These are phyloP conservation scores for Lanistes nyassanus DNA, from an alignment of 1,140 invertebrate genomes.

Conservation along the genomic window DNA sequence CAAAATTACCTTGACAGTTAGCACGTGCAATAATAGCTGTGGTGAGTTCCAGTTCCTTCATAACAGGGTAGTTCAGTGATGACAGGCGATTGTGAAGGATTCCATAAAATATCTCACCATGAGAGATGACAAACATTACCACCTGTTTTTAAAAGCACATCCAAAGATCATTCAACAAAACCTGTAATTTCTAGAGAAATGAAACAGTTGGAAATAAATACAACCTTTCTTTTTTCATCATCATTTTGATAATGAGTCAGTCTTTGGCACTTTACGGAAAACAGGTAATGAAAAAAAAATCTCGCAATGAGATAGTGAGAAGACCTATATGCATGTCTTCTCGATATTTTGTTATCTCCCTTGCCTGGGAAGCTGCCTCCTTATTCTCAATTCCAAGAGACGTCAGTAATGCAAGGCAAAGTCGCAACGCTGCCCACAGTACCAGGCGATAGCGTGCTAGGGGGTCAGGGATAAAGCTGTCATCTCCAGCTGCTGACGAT, in stretches of 20 bases:
- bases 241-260: too few species aligned
- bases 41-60: conserved; percentile 79
- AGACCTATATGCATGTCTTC: too few species aligned
- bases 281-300: too few species aligned
- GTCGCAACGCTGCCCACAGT: conserved; percentile 79
- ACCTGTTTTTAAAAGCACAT: conserved; percentile 64
- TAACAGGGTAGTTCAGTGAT: conserved; percentile 70
- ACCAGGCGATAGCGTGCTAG: conserved; percentile 82
- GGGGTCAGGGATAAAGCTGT: conserved; percentile 73
- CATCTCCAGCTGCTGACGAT: conserved; percentile 27
- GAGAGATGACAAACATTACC: conserved; percentile 81
- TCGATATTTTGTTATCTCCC: too few species aligned
- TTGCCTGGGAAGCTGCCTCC: conserved; percentile 78
- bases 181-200: too few species aligned
- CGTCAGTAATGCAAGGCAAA: conserved; percentile 84
- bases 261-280: too few species aligned
- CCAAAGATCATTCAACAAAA: too few species aligned
- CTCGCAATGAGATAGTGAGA: too few species aligned
- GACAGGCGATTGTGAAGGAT: conserved; percentile 78
- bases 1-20: conserved; percentile 72
- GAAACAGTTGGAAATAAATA: too few species aligned
- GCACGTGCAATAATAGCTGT: conserved; percentile 84
- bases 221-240: too few species aligned
- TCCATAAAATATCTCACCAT: conserved; percentile 82
- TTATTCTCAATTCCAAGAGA: conserved; percentile 83